Evolutionary conservation across 2,797 vertebrate genomes (phyloP).

Genomic region (Nyctibius grandis): DNA sequence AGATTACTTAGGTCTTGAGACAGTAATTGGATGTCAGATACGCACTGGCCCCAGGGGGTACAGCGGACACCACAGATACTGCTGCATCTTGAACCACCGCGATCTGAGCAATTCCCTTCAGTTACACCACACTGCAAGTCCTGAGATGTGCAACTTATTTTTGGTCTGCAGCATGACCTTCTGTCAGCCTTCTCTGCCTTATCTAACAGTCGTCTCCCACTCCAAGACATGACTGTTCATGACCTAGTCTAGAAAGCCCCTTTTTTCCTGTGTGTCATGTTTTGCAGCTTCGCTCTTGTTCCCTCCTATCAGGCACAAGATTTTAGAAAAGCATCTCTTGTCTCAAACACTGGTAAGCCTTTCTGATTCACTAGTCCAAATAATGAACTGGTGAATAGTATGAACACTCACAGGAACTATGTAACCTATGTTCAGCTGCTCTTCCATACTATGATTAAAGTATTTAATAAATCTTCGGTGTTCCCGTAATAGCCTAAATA

Average conservation of each 20-base stretch:
- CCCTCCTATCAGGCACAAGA: not conserved
- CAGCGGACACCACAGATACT: not conserved
- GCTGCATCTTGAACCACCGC: not conserved
- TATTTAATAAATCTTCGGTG: not conserved
- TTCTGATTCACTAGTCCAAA: not conserved
- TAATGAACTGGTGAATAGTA: not conserved
- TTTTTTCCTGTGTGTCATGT: not conserved
- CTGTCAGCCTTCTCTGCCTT: not conserved
- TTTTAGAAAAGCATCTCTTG: not conserved
- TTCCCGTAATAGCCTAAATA: not conserved
- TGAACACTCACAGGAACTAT: not conserved
- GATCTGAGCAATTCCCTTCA: not conserved
- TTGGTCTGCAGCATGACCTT: not conserved
- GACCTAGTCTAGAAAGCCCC: not conserved
- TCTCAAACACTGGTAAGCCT: not conserved
- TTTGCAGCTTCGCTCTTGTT: not conserved
- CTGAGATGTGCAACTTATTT: not conserved
- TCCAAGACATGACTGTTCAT: not conserved
- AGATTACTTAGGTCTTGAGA: not conserved
- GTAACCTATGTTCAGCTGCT: not conserved
- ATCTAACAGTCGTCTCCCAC: not conserved
- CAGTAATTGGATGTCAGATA: not conserved
- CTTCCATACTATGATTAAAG: not conserved
- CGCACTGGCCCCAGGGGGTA: not conserved
- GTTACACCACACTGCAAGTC: not conserved